Evolutionary conservation across 2,797 vertebrate species (phyloP).

Genomic region (Acomys russatus): DNA sequence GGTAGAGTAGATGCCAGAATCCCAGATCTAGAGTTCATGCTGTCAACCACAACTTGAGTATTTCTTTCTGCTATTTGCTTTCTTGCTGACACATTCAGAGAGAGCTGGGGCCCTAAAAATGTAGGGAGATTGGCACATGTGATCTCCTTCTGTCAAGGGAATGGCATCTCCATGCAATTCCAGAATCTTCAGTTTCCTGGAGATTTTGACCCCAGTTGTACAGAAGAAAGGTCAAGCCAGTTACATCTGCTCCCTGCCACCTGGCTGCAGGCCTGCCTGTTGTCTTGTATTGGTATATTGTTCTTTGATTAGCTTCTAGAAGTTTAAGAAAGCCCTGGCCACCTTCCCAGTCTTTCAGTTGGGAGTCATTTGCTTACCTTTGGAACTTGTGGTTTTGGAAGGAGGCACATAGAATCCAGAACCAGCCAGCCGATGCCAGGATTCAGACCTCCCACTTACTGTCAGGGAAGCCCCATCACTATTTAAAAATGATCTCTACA

Average conservation of each 20-base stretch:
- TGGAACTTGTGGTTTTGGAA: constrained; percentile 9
- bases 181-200: constrained; percentile 11
- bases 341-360: constrained; percentile 47
- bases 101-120: background rate
- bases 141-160: constrained; percentile 3
- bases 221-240: constrained; percentile 9
- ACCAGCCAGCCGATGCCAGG: background rate
- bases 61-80: background rate
- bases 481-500: background rate
- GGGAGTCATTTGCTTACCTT: constrained; percentile 8
- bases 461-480: background rate
- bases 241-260: background rate
- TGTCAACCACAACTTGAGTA: background rate
- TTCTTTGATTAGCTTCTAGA: constrained; percentile 57
- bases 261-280: background rate
- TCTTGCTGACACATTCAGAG: background rate
- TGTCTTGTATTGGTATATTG: background rate
- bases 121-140: background rate
- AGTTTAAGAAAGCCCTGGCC: constrained; percentile 59
- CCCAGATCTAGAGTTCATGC: background rate
- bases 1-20: background rate
- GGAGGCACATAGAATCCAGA: background rate
- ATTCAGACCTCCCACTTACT: background rate
- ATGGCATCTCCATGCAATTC: background rate
- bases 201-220: background rate